These are phyloP conservation scores for Sula dactylatra DNA, from an alignment of 2,113 vertebrate species.

Conservation along the genomic window DNA sequence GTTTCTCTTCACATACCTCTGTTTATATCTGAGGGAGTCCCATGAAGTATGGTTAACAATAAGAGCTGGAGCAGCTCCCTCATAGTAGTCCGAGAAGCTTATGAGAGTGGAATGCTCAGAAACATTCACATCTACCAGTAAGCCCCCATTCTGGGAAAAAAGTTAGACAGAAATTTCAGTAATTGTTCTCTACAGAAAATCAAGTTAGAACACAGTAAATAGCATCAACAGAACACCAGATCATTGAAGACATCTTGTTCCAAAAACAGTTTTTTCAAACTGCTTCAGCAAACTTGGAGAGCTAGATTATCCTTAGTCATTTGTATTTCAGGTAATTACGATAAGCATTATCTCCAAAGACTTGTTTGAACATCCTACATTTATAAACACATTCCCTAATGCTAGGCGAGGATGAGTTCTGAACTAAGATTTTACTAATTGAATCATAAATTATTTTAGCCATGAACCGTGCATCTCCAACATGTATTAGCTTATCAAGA, in stretches of 20 bases:
- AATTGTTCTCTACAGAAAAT: neutral
- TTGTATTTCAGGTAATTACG: neutral
- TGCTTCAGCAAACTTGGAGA: neutral
- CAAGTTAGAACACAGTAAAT: neutral
- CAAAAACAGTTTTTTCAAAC: neutral
- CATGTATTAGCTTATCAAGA: neutral
- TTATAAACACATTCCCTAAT: neutral
- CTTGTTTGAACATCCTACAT: neutral
- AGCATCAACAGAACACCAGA: neutral
- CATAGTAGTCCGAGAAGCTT: slow-evolving; percentile 88
- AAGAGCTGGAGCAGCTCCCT: slow-evolving; percentile 90
- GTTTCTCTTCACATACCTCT: slow-evolving; percentile 72
- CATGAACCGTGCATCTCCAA: neutral
- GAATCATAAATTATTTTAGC: neutral
- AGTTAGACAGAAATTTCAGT: neutral
- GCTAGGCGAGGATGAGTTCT: neutral
- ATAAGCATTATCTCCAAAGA: neutral
- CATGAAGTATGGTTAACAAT: slow-evolving; percentile 90
- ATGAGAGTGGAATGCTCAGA: slow-evolving; percentile 86
- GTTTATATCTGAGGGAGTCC: slow-evolving; percentile 76
- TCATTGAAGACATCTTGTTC: neutral
- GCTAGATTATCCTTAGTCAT: neutral
- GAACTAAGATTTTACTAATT: neutral
- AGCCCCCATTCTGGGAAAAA: slow-evolving; percentile 79
- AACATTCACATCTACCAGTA: slow-evolving; percentile 88